These are phyloP conservation scores for Oophaga pumilio DNA, from an alignment of 2,113 vertebrate genomes.

Conservation along the genomic window DNA sequence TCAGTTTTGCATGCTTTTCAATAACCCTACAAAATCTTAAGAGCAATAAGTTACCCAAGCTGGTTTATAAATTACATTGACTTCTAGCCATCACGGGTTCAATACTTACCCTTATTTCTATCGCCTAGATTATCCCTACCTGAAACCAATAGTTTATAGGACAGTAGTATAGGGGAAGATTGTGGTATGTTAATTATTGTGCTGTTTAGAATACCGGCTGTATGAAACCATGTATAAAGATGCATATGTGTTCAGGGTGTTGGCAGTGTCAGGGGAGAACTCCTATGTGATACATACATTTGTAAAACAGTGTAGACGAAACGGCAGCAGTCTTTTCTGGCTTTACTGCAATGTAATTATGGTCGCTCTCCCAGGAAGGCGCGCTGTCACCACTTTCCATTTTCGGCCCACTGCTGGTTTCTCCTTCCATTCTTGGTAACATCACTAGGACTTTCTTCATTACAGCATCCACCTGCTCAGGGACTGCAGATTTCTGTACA, in stretches of 20 bases:
- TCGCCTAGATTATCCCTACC: background rate
- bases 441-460: conserved; percentile 65
- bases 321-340: conserved; percentile 87
- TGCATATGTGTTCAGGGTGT: background rate
- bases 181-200: background rate
- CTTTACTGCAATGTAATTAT: conserved; percentile 91
- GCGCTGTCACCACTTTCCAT: conserved; percentile 74
- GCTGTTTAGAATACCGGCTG: background rate
- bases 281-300: conserved; percentile 93
- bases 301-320: conserved; percentile 83
- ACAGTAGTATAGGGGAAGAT: background rate
- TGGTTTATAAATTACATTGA: background rate
- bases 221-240: background rate
- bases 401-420: conserved; percentile 66
- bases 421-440: conserved; percentile 64
- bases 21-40: background rate
- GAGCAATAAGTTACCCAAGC: background rate
- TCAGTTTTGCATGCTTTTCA: background rate
- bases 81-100: background rate
- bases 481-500: conserved; percentile 72
- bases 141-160: background rate
- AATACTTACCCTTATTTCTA: conserved; percentile 13
- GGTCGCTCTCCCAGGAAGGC: conserved; percentile 80
- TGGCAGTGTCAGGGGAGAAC: conserved; percentile 64
- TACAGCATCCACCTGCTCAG: conserved; percentile 70